Evolutionary conservation across 2,888 invertebrate species (phyloP).

Genomic region (Melieria picta): DNA sequence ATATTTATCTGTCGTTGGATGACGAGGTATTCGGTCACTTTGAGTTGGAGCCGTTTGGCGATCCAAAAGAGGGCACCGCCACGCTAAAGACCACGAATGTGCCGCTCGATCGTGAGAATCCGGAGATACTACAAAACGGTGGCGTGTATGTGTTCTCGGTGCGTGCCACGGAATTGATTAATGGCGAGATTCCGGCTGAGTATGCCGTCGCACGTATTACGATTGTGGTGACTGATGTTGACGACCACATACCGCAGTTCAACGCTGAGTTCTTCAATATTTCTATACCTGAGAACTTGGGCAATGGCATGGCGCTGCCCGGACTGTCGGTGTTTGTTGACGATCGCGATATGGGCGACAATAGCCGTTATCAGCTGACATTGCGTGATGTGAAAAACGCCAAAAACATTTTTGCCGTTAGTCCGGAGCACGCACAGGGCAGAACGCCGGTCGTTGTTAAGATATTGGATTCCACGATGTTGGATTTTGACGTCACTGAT

Average conservation of each 20-base stretch:
- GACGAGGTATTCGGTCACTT: conserved; percentile 78
- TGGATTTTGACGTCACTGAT: conserved; percentile 79
- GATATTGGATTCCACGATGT: conserved; percentile 72
- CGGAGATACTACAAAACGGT: conserved; percentile 78
- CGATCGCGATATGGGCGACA: conserved; percentile 79
- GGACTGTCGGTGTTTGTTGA: conserved; percentile 79
- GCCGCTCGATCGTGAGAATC: conserved; percentile 80
- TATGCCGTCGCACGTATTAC: conserved; percentile 76
- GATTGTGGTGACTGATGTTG: conserved; percentile 81
- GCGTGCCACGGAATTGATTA: conserved; percentile 79
- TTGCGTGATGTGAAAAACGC: conserved; percentile 72
- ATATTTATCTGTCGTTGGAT: conserved; percentile 75
- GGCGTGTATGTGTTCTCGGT: conserved; percentile 80
- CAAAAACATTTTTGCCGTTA: conserved; percentile 72
- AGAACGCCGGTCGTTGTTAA: conserved; percentile 79
- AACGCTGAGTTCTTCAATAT: conserved; percentile 74
- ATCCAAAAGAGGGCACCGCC: conserved; percentile 70
- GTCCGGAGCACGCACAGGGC: conserved; percentile 75
- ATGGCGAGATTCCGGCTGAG: conserved; percentile 77
- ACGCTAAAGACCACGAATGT: conserved; percentile 72
- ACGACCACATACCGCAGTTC: conserved; percentile 80
- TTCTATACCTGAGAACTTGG: conserved; percentile 80
- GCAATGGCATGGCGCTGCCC: conserved; percentile 75
- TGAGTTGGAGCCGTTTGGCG: conserved; percentile 68
- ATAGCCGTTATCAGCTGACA: conserved; percentile 75